These are phyloP conservation scores for Sclerodermus sp. DNA, from an alignment of 2,888 invertebrate genomes.

Conservation along the genomic window DNA sequence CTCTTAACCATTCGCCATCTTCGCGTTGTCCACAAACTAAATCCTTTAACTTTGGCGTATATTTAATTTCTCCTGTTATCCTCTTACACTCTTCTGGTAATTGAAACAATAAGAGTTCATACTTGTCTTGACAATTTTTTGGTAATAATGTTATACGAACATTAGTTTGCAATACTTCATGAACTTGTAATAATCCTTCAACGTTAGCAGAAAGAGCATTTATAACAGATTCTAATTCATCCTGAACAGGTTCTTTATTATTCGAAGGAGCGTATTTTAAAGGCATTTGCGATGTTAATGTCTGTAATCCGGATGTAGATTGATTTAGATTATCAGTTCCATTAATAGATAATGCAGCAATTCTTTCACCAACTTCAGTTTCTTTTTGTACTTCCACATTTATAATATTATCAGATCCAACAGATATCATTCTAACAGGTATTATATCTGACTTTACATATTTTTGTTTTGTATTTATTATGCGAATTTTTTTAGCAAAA, in stretches of 20 bases:
- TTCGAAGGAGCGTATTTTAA: not conserved
- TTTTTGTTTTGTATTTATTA: constrained; percentile 8
- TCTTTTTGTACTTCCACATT: constrained; percentile 17
- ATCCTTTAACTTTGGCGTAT: constrained; percentile 34
- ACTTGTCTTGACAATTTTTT: not conserved
- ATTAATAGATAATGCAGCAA: not conserved
- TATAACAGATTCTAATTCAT: constrained; percentile 12
- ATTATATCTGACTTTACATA: constrained; percentile 19
- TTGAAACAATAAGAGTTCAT: constrained; percentile 14
- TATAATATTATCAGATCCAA: constrained; percentile 12
- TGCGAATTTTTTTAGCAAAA: constrained; percentile 24
- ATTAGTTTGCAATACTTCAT: constrained; percentile 14
- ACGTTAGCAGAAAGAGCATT: not conserved
- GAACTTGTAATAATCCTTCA: constrained; percentile 7
- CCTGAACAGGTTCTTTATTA: not conserved
- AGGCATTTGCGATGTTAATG: not conserved
- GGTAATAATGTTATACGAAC: constrained; percentile 23
- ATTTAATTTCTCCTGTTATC: constrained; percentile 1
- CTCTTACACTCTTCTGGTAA: constrained; percentile 22
- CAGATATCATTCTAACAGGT: constrained; percentile 23
- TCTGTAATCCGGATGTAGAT: too few relatives aligned
- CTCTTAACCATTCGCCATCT: constrained; percentile 42
- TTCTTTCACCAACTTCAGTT: not conserved
- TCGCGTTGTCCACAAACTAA: constrained; percentile 34
- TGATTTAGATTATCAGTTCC: not conserved